Base-by-base conservation (phyloP, 2,113 vertebrate species). In the Sisor rabdophorus region DNA sequence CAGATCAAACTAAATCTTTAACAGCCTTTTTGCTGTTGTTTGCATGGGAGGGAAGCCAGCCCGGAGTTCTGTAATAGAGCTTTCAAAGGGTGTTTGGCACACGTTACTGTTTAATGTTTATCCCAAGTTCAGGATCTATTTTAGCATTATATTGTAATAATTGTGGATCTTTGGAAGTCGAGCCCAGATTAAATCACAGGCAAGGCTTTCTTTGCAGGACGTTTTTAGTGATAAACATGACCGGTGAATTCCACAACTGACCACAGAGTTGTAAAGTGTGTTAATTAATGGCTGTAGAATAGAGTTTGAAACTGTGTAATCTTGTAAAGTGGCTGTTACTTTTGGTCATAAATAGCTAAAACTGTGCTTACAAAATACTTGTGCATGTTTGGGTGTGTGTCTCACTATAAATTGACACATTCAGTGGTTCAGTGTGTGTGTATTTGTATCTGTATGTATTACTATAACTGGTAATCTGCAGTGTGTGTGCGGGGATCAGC, bases 251-350 rank as follows among this genome's bases (percentile, higher is more conserved):
- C 65, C 77, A 76, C 61, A 48, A 58, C 55, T n/a, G 13, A 26
- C 82, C 82, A 77, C 73, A 79, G 68, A 44, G 69, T 47, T 65
- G 52, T 84, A 84, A 84, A 84, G 53, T 74, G 69, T 79, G 58
- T 61, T 79, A 79, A 81, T 81, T 79, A 77, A 84, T 74, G 65
- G 69, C 76, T 81, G 59, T 65, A 73, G 64, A 79, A 81, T 71
- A 44, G 16, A 70, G 36, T 71, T 73, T 72, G 68, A 81, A 73
- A 77, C 63, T 70, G 76, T 75, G 75, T 77, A 80, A 79, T 79
- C 82, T 79, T 74, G 79, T 81, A 74, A 84, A 84, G 73, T 68
- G 53, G 73, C 82, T 83, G 70, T 81, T 80, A 69, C 73, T 83
- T 54, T 56, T 55, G 52, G 69, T 77, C 76, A 79, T 81, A 84